A percentile compares a stretch with the other conserved stretches of the same genome.
Evolutionary conservation across 2,888 invertebrate genomes (phyloP).

Genomic region (Piscicola geometra): DNA sequence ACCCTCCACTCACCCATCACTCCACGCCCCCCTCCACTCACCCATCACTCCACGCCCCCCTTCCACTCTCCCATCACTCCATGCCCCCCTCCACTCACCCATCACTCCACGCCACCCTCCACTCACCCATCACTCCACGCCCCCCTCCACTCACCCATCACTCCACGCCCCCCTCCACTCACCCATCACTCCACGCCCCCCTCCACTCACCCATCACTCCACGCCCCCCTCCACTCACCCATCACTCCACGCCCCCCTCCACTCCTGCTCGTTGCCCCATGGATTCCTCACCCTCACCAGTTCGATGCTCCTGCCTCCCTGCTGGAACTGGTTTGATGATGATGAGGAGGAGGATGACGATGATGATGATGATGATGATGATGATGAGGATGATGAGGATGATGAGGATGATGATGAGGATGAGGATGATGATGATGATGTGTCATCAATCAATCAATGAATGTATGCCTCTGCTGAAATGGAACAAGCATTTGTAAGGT

Average conservation of each 20-base stretch:
- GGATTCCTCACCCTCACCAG: conserved; percentile 78
- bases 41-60: too few species aligned
- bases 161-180: too few species aligned
- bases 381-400: neutral
- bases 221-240: conserved; percentile 57
- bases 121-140: too few species aligned
- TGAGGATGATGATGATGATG: neutral
- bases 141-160: too few species aligned
- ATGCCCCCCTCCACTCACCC: too few species aligned
- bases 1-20: conserved; percentile 72
- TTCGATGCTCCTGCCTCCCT: conserved; percentile 48
- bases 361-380: neutral
- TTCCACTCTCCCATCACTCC: too few species aligned
- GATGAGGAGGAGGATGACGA: neutral
- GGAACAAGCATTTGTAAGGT: too few species aligned
- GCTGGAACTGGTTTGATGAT: conserved; percentile 26
- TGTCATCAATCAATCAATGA: too few species aligned
- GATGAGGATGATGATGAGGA: neutral
- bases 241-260: conserved; percentile 92
- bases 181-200: too few species aligned
- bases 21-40: conserved; percentile 48
- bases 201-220: too few species aligned
- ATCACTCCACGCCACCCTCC: too few species aligned
- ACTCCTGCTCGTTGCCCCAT: conserved; percentile 91
- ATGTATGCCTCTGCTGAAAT: too few species aligned